These are phyloP conservation scores for Regulus satrapa DNA, from an alignment of 2,113 vertebrate genomes.

Conservation along the genomic window DNA sequence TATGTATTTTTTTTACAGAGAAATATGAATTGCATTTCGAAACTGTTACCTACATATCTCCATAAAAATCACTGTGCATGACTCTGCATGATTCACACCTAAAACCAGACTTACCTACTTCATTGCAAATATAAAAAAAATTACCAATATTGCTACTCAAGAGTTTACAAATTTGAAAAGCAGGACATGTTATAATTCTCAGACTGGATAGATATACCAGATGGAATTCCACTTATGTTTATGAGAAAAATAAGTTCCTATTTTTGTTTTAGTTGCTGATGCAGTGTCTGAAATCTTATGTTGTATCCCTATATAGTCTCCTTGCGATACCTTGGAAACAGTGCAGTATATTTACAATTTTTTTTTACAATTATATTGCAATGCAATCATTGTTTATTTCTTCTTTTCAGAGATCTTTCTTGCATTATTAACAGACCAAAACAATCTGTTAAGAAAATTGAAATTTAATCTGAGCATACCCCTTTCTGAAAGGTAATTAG, in stretches of 20 bases:
- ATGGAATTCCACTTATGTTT: neutral
- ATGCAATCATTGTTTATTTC: neutral
- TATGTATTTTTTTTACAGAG: neutral
- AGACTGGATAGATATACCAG: neutral
- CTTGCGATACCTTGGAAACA: neutral
- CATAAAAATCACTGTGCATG: neutral
- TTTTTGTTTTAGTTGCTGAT: neutral
- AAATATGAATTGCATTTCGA: neutral
- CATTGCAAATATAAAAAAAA: neutral
- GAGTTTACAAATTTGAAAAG: neutral
- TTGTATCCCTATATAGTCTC: neutral
- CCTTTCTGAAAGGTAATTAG: neutral
- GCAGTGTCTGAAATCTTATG: neutral
- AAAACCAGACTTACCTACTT: neutral
- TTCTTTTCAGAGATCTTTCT: neutral
- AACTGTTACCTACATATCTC: neutral
- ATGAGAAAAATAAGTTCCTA: neutral
- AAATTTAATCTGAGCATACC: neutral
- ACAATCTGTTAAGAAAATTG: neutral
- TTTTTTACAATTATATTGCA: neutral
- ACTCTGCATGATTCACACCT: neutral
- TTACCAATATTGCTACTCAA: neutral
- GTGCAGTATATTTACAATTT: neutral
- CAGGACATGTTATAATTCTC: neutral
- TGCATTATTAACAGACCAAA: neutral